Evolutionary conservation across 1,140 invertebrate species (phyloP), one percentile per base, ranked within the genome.

Genomic region (Aphis gossypii): DNA sequence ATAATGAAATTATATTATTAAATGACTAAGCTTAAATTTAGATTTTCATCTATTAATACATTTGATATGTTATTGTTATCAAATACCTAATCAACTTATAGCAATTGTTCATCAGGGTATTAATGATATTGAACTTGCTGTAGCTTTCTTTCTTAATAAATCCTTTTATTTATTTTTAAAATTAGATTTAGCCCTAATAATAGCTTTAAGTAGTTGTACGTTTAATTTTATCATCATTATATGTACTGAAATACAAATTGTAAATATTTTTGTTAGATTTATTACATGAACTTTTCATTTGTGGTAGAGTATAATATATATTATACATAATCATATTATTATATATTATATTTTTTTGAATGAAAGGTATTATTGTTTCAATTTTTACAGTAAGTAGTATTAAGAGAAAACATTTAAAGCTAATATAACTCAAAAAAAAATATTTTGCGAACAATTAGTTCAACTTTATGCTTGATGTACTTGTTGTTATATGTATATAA

Each of bases 51-150:
- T 76, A n/a, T 76, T 76, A 4, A 35, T 76, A 76, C 30, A 76
- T 76, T 76, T 76, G 60, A 76, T 76, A n/a, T 76, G 60, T n/a
- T n/a, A 76, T 35, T n/a, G 60, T 76, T 76, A n/a, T 76, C 18
- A 76, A 76, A 76, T n/a, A 76, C 18, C 30, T 51, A n/a, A 35
- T 88, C 51, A 88, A 88, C 25, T 20, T 90, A 41, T 56, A 90
- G 88, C 88, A 56, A 54, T 90, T 35, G 23, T 90, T 90, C 88
- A 56, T 90, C 88, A 90, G 88, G 88, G 88, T 90, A 90, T 44
- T 90, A 51, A 48, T 54, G 35, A 54, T 88, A 88, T 76, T 76
- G 60, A 76, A 48, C 44, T 88, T 20, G 48, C 48, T 88, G 44
- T n/a, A 51, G 5, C n/a, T 54, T 30, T n/a, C n/a, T 54, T 88